A percentile compares a stretch with the other conserved stretches of the same genome.
These are phyloP conservation scores for Synergus umbraculus DNA, from an alignment of 2,888 invertebrate genomes.

Conservation along the genomic window DNA sequence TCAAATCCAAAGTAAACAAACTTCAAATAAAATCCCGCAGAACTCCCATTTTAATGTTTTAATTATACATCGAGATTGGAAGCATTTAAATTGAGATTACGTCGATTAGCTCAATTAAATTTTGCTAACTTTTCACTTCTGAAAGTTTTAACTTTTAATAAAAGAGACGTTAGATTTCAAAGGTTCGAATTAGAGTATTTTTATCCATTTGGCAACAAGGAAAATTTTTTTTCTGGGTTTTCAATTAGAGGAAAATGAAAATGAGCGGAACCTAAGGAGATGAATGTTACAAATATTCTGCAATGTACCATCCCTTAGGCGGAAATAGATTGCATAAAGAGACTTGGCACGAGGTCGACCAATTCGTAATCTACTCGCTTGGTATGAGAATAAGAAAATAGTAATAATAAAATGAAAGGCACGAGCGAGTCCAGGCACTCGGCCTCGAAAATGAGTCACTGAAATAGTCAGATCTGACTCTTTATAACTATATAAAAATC, in stretches of 20 bases:
- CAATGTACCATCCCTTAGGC: conserved; percentile 37
- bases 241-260: conserved; percentile 12
- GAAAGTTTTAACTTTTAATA: too few relatives aligned
- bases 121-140: too few relatives aligned
- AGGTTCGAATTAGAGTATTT: not conserved
- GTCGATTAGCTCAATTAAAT: too few relatives aligned
- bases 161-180: not conserved
- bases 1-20: conserved; percentile 13
- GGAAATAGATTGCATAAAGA: conserved; percentile 34
- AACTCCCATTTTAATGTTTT: not conserved
- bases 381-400: conserved; percentile 27
- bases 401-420: conserved; percentile 35
- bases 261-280: conserved; percentile 28
- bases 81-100: too few relatives aligned
- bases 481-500: not conserved
- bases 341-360: conserved; percentile 38
- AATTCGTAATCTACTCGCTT: conserved; percentile 30
- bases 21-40: not conserved
- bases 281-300: conserved; percentile 25
- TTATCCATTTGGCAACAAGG: not conserved
- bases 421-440: conserved; percentile 25
- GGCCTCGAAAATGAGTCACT: conserved; percentile 27
- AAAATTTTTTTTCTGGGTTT: conserved; percentile 5
- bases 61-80: too few relatives aligned
- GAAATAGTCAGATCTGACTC: not conserved